Base-by-base conservation (phyloP, 2,797 vertebrate species). In the Poeciliopsis gracilis region DNA sequence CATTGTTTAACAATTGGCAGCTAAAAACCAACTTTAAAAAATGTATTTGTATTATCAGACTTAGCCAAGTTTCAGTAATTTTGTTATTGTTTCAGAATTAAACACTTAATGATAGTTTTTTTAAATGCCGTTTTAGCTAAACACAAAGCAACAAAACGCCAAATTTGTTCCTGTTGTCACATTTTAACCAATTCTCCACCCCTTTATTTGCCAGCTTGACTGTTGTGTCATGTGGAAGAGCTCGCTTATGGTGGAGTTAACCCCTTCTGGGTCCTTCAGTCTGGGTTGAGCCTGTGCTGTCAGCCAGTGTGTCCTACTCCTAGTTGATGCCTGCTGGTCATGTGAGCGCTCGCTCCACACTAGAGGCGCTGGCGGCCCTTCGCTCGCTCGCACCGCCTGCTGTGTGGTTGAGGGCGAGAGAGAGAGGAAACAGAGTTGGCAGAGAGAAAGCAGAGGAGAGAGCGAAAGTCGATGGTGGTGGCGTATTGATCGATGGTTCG, bases 181-280 rank as follows among this genome's bases (percentile, higher is more conserved):
- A 97, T 98, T 98, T 97, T 99, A 99, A 98, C 97, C 97, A 98
- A 97, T 97, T 99, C 97, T 98, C 97, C 97, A 98, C 97, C 97
- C 97, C 98, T 98, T 97, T 99, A 98, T 99, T 99, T 99, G 96
- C 98, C 98, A 98, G 98, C 97, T 97, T 98, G 96, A 98, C 97
- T 97, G 95, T 98, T 96, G 95, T 98, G 97, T 98, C 97, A 98
- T 99, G 82, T 94, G 95, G 95, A 96, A 95, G 95, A 95, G 90
- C 91, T 98, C 97, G 97, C 97, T 97, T 98, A 97, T 97, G 97
- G 94, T 97, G 97, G 98, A 98, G 97, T 98, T 97, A 97, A 97
- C 93, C 97, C 97, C 97, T 97, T 98, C 96, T 96, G 97, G 98
- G 97, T 98, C 97, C 97, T 96, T 98, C 97, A 97, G 97, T 98